Evolutionary conservation across 1,140 invertebrate genomes (phyloP).

Genomic region (Rhopalosiphum padi): DNA sequence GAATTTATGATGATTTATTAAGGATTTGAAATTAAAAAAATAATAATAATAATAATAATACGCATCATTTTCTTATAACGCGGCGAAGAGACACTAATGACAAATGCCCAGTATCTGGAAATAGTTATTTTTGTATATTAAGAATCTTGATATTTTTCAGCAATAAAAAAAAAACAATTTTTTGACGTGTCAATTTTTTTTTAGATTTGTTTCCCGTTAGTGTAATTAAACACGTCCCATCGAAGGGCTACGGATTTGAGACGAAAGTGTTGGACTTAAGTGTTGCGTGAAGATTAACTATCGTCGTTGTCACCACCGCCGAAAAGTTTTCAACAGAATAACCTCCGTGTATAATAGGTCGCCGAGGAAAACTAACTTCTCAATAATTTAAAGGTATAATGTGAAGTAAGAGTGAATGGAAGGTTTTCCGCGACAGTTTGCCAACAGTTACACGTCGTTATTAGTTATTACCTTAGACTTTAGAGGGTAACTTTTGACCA

Average conservation of each 20-base stretch:
- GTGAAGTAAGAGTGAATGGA: background rate
- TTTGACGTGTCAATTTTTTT: background rate
- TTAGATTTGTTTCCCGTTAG: background rate
- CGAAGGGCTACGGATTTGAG: background rate
- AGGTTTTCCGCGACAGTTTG: slow-evolving; percentile 22
- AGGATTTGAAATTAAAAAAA: background rate
- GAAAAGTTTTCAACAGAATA: slow-evolving; percentile 31
- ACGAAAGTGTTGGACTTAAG: background rate
- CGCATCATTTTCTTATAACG: background rate
- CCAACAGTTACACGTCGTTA: slow-evolving; percentile 42
- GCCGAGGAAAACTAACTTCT: slow-evolving; percentile 39
- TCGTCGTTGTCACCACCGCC: background rate
- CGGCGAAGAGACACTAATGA: background rate
- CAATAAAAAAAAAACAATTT: background rate
- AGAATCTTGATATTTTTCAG: background rate
- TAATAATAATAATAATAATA: background rate
- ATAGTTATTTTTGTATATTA: background rate
- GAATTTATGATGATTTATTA: slow-evolving; percentile 6
- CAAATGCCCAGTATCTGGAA: background rate
- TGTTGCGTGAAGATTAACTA: slow-evolving; percentile 24
- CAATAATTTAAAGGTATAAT: slow-evolving; percentile 37
- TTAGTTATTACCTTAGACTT: slow-evolving; percentile 23
- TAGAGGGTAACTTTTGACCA: slow-evolving; percentile 29
- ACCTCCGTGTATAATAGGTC: background rate
- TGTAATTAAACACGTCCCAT: background rate